phyloP scores from a whole-genome alignment of 2,113 vertebrate genomes.

The Entelurus aequoreus region DNA sequence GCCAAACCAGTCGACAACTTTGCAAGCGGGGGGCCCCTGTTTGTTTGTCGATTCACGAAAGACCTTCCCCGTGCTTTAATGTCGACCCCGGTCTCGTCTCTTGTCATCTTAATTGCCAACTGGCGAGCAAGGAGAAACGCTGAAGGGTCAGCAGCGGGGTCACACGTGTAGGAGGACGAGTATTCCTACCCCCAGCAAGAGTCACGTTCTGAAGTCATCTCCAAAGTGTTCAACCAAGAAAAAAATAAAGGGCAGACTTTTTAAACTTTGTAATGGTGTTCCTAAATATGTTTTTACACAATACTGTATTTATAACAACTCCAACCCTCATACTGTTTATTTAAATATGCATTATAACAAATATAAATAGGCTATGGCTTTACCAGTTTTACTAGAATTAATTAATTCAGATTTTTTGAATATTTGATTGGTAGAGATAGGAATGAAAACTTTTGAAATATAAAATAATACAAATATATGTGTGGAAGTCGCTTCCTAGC shows the following conservation, averaged over 20 bases:
- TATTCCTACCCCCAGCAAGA: not conserved
- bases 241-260: no score
- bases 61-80: constrained; percentile 5
- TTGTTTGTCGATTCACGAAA: not conserved
- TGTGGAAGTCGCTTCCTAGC: no score
- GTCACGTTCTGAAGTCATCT: not conserved
- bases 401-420: no score
- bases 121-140: constrained; percentile 21
- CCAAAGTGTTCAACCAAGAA: not conserved
- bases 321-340: no score
- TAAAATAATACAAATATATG: no score
- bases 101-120: constrained; percentile 19
- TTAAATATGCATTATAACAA: no score
- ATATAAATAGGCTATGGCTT: no score
- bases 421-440: no score
- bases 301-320: not conserved
- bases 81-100: constrained; percentile 18
- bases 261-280: not conserved
- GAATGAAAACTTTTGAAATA: no score
- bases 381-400: no score
- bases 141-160: constrained; percentile 15
- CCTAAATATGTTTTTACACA: not conserved
- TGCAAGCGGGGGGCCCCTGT: not conserved
- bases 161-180: constrained; percentile 28
- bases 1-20: constrained; percentile 1